Base-by-base conservation (phyloP, 2,113 vertebrate species). In the Neolamprologus devosi region DNA sequence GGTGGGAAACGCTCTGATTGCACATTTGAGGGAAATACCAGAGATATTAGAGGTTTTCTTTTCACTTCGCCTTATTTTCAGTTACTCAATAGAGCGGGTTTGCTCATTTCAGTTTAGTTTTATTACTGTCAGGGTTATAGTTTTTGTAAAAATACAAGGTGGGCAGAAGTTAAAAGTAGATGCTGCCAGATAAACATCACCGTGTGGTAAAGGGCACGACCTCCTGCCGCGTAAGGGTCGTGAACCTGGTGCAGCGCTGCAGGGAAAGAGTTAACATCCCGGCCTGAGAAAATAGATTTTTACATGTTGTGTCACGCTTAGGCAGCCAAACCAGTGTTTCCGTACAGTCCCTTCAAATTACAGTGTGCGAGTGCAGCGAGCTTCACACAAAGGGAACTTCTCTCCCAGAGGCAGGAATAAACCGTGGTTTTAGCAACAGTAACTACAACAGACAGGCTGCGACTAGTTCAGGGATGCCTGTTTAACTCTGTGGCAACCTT, bases 351-450 rank as follows among this genome's bases (percentile, higher is more conserved):
- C 85, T 91, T 95, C 85, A 95, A 95, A 94, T 96, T 93, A 95
- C 87, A 91, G 94, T 90, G 85, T 93, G 91, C 19, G 70, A 86
- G 87, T 35, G 86, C 83, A 86, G 82, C 33, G 8, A 73, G 75
- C 89, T 84, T 87, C 88, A 78, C 91, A 93, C 94, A 94, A 93
- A 96, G 95, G 94, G 93, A 96, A 95, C 89, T 89, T 96, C 95
- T 94, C 90, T 95, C 93, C 92, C 91, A 65, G 90, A 85, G 94
- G 96, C 94, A 87, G 90, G 92, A 94, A 92, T 87, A 89, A 89
- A 91, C 80, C 33, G 5, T 53, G 82, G 93, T 96, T 96, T 96
- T 97, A 96, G 96, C 96, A 97, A 97, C 96, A 90, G 96, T 97
- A 95, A 96, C 96, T 96, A 97, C 95, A 97, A 96, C 96, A 97